phyloP scores from a whole-genome alignment of 2,113 vertebrate genomes.

The Ictidomys tridecemlineatus region DNA sequence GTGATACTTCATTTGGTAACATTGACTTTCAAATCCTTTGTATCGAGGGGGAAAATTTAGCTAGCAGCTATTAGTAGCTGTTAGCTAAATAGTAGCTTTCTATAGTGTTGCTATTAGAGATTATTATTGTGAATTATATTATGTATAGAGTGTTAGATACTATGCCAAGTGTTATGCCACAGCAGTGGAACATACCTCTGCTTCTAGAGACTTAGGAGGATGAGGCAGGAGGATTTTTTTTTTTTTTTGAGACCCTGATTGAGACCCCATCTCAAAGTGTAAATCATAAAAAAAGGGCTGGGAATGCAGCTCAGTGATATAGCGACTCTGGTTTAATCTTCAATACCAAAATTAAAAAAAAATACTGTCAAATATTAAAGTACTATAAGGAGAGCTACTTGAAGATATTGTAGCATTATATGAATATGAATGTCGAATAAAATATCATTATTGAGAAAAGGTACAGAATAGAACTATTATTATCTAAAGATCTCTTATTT shows the following conservation, averaged over 20 bases:
- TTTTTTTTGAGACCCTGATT: no score
- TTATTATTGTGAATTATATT: background rate
- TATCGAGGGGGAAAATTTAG: background rate
- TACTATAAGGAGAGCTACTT: background rate
- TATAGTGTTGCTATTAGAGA: background rate
- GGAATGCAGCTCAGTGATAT: no score
- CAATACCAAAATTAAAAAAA: no score
- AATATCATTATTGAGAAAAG: constrained; percentile 24
- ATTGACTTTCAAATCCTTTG: background rate
- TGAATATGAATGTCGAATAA: constrained; percentile 33
- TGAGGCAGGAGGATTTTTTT: no score
- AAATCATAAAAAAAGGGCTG: no score
- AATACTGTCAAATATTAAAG: no score
- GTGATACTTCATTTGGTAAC: background rate
- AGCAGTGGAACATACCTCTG: no score
- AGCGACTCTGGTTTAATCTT: no score
- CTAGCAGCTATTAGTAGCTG: background rate
- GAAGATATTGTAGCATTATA: background rate
- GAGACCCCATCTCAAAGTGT: no score
- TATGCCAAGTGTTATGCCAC: background rate
- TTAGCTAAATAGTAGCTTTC: background rate
- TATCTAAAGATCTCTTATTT: constrained; percentile 74
- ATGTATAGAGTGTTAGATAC: background rate
- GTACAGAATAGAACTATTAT: constrained; percentile 27
- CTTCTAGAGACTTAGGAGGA: no score